Base-by-base conservation (phyloP, 2,888 invertebrate genomes). In the Hermaeophaga mercurialis region DNA sequence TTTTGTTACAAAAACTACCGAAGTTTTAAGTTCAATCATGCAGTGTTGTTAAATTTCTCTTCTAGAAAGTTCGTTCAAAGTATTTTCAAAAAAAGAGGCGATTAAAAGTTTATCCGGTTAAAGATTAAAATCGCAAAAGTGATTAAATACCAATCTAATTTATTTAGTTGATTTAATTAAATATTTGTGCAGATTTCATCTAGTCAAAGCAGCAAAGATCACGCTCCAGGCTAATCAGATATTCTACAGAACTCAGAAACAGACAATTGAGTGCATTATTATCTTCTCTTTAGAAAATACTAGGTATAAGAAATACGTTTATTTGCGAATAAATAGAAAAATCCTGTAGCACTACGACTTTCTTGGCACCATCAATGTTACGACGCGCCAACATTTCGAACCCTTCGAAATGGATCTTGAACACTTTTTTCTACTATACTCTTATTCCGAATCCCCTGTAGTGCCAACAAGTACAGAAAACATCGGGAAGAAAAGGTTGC, bases 361-460 rank as follows among this genome's bases (percentile, higher is more conserved):
- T 7, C 22, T 7, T 5, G 7, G 9, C 9, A 22, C 2, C 28
- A 8, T 9, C 7, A 7, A 28, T 3, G n/a, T 28, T 28, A 28
- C n/a, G 28, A 4, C 28, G 2, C 28, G 2, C 28, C 28, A 28
- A 9, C 28, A 28, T 28, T 28, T 28, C 28, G 9, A 28, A 28
- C 9, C 28, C 28, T 46, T 19, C 9, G 46, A 33, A 45, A 45
- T 33, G 33, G 33, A 34, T 33, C 31, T 33, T 46, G 22, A 46
- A 46, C 19, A 46, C 33, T 26, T 46, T 33, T 46, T 34, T 46
- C 34, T 46, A 46, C 46, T 46, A 33, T 46, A 46, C 33, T 46
- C 33, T 34, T 46, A 46, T 33, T 17, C 4, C 12, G 12, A 15
- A 46, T 46, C 12, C 19, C 33, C 46, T 31, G 33, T 33, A 46